Percentiles rank a stretch among this genome's conserved stretches.
Evolutionary conservation across 2,113 vertebrate genomes (phyloP).

Genomic region (Nyctereutes procyonoides): DNA sequence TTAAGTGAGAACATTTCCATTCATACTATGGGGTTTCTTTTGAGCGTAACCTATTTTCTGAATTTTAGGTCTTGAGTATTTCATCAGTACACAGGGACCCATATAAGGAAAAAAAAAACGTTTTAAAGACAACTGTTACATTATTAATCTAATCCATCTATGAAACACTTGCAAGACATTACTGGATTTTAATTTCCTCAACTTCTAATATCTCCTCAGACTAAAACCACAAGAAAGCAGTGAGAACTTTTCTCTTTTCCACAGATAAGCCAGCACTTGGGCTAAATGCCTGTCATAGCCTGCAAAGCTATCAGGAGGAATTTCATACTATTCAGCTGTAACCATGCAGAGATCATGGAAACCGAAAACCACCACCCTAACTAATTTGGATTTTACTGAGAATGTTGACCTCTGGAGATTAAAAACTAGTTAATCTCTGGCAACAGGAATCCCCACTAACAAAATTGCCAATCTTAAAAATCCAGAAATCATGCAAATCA

Average conservation of each 20-base stretch:
- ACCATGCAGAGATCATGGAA: neutral
- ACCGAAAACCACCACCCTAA: neutral
- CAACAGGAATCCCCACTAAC: neutral
- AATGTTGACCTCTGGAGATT: neutral
- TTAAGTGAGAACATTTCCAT: neutral
- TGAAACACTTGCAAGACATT: constrained; percentile 41
- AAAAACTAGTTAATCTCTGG: neutral
- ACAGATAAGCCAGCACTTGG: neutral
- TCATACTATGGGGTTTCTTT: neutral
- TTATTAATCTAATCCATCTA: neutral
- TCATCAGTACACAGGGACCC: neutral
- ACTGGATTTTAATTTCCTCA: constrained; percentile 8
- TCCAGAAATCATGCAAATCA: neutral
- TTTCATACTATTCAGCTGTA: neutral
- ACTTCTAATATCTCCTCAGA: neutral
- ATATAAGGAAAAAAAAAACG: neutral
- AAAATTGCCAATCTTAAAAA: neutral
- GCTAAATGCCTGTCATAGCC: neutral
- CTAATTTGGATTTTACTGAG: constrained; percentile 23
- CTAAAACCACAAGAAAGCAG: neutral
- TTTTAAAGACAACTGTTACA: neutral
- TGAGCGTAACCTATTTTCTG: constrained; percentile 36
- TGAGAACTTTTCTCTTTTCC: neutral
- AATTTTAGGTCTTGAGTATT: constrained; percentile 1
- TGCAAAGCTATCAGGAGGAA: neutral